Evolutionary conservation across 2,797 vertebrate species (phyloP).

Genomic region (Crocidura indochinensis): DNA sequence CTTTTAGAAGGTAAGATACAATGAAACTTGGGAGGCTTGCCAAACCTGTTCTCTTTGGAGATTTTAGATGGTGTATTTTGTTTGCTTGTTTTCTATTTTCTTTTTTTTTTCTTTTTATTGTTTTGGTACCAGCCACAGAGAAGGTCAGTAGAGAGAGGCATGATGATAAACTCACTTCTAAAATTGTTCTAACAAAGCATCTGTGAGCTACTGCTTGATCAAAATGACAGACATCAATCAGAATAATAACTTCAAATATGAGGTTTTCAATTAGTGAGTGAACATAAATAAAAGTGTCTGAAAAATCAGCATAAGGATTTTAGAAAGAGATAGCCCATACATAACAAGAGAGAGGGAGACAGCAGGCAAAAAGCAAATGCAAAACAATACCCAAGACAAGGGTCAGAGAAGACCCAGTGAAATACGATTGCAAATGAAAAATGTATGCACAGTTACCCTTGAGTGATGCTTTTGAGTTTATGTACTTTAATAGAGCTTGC

Average conservation of each 20-base stretch:
- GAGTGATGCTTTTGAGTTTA: slow-evolving; percentile 29
- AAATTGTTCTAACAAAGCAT: slow-evolving; percentile 91
- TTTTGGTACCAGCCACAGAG: slow-evolving; percentile 84
- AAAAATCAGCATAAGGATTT: slow-evolving; percentile 90
- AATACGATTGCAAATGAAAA: slow-evolving; percentile 82
- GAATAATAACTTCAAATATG: slow-evolving; percentile 92
- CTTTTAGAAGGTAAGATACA: slow-evolving; percentile 59
- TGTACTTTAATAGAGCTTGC: slow-evolving; percentile 51
- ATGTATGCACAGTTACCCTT: slow-evolving; percentile 14
- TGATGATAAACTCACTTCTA: slow-evolving; percentile 88
- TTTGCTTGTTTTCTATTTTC: not conserved
- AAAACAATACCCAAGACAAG: slow-evolving; percentile 75
- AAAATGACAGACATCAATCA: slow-evolving; percentile 93
- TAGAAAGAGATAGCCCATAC: slow-evolving; percentile 87
- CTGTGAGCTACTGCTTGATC: slow-evolving; percentile 91
- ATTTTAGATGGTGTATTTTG: not conserved
- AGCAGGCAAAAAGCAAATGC: slow-evolving; percentile 77
- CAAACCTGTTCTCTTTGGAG: slow-evolving; percentile 52
- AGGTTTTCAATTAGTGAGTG: slow-evolving; percentile 92
- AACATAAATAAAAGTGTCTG: slow-evolving; percentile 91
- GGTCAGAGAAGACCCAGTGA: slow-evolving; percentile 79
- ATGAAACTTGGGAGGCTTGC: slow-evolving; percentile 19
- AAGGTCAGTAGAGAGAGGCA: slow-evolving; percentile 89
- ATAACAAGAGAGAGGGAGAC: slow-evolving; percentile 87
- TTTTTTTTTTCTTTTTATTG: not conserved